A percentile compares a stretch with the other conserved stretches of the same genome.
Conservation (phyloP, 1,140 invertebrate species). For the Pseudachorutes palmiensis region DNA sequence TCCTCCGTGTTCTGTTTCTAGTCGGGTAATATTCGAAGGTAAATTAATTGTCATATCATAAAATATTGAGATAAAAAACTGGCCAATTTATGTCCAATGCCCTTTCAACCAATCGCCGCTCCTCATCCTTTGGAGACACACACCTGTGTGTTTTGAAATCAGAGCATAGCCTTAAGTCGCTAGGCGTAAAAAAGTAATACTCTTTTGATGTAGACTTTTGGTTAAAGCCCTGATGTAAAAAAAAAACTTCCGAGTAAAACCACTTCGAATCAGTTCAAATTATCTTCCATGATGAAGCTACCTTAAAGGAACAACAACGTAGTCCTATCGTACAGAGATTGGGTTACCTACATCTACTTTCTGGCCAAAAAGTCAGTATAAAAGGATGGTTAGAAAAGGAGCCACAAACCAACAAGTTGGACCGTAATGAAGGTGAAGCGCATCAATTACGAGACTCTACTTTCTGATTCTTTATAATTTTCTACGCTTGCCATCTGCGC, state of each 20-base stretch:
- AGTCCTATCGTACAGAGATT: not conserved
- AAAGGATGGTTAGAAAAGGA: not conserved
- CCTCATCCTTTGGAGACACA: not conserved
- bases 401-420: not conserved
- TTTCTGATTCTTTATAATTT: not conserved
- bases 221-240: too few species aligned
- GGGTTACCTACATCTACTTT: not conserved
- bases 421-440: constrained; percentile 1
- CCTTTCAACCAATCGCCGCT: not conserved
- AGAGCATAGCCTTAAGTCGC: too few species aligned
- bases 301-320: not conserved
- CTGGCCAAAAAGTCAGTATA: not conserved
- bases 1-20: too few species aligned
- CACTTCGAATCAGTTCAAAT: not conserved
- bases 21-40: not conserved
- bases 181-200: too few species aligned
- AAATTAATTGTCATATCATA: constrained; percentile 14
- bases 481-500: constrained; percentile 4
- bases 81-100: not conserved
- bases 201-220: not conserved
- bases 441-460: constrained; percentile 4
- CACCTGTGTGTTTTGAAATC: not conserved
- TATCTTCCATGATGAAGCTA: not conserved
- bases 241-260: too few species aligned
- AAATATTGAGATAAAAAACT: not conserved